Base-by-base conservation (phyloP, 2,113 vertebrate species). In the Phalacrocorax aristotelis region DNA sequence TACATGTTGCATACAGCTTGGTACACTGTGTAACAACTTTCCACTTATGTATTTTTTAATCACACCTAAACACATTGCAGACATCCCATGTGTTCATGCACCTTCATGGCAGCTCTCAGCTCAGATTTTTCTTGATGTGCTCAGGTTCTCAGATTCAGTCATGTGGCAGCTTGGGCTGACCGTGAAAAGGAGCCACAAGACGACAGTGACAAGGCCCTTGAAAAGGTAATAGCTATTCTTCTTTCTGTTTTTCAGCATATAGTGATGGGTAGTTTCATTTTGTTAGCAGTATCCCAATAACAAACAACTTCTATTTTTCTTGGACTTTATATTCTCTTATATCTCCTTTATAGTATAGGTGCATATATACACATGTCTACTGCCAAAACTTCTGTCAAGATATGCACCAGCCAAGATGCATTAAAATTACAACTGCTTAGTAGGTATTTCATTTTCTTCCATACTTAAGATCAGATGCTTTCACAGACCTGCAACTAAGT, bases 1-100 rank as follows among this genome's bases (percentile, higher is more conserved):
- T 54, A 13, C 9, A 29, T 16, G 14, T 27, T 51, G 29, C 25
- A 62, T 51, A 25, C 29, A 62, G 23, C 21, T 71, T 48, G 25
- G 19, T 44, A 26, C 19, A 10, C 26, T 0, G 0, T 7, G 17
- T 20, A n/a, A 30, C 8, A 51, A 11, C n/a, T 51, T 75, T 38
- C 48, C 13, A 51, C 17, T 51, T 12, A 10, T 0, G 0, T 27
- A 7, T 10, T 48, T 74, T 92, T 84, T 13, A n/a, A 11, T 36
- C 36, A 22, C 40, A 34, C 1, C 1, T 58, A 25, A 90, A 36
- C 6, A 27, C 10, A 25, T 6, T 57, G 16, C 10, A 15, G 51
- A 18, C 1, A 30, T 48, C 21, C 71, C 1, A 0, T 36, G 18
- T 1, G 0, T 15, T 91, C 32, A 5, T 44, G 13, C 10, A 42